Conservation (phyloP, 2,888 invertebrate genomes). For the Phaonia tiefii region DNA sequence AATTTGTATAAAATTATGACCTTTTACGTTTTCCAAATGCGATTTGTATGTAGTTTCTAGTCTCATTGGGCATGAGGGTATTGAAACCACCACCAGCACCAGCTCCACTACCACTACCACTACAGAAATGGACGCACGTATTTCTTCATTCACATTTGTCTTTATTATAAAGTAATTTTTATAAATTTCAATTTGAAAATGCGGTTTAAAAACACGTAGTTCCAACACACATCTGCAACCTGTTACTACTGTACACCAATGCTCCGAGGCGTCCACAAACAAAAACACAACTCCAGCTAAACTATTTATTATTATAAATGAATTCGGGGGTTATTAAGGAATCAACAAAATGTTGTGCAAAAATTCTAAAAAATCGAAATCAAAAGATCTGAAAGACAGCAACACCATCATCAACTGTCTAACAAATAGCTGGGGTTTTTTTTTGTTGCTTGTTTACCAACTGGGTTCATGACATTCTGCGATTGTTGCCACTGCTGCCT, state of each 20-base stretch:
- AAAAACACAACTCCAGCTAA: no score
- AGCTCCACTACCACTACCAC: neutral
- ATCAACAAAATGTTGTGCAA: no score
- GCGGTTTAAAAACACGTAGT: slow-evolving; percentile 10
- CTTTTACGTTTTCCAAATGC: slow-evolving; percentile 41
- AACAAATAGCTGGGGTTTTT: no score
- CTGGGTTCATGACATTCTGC: slow-evolving; percentile 64
- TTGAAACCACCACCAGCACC: neutral
- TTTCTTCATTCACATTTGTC: neutral
- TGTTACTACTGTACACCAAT: no score
- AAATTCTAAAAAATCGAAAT: no score
- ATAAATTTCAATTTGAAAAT: slow-evolving; percentile 26
- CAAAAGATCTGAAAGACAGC: no score
- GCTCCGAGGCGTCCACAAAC: no score
- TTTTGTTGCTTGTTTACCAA: no score
- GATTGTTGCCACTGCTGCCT: slow-evolving; percentile 5
- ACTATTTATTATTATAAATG: no score
- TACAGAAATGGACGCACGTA: neutral
- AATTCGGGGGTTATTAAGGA: no score
- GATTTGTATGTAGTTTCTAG: neutral
- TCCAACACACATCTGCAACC: no score
- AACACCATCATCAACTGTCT: no score
- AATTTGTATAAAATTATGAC: slow-evolving; percentile 53
- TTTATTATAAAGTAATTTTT: slow-evolving; percentile 21
- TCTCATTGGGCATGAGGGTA: slow-evolving; percentile 25